Evolutionary conservation across 2,113 vertebrate genomes (phyloP).

Genomic region (Platycercus adscitus): DNA sequence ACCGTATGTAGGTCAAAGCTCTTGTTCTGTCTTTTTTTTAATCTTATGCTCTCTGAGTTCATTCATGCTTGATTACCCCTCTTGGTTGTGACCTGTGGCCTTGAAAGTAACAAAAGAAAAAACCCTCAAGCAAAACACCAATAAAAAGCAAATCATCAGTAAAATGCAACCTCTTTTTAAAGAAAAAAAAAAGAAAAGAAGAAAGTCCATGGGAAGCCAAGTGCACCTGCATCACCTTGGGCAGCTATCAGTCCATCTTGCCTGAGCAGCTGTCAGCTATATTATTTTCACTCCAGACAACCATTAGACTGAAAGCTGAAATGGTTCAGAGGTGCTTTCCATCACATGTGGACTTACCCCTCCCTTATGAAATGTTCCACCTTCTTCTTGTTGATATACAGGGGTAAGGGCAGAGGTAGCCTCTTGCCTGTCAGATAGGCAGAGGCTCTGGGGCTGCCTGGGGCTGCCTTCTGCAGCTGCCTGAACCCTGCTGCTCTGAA

Average conservation of each 20-base stretch:
- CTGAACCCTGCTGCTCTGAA: background rate
- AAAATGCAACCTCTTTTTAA: background rate
- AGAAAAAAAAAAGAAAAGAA: background rate
- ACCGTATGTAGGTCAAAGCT: background rate
- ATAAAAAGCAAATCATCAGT: background rate
- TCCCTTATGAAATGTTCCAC: background rate
- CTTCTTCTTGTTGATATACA: rapidly evolving
- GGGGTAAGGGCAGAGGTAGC: background rate
- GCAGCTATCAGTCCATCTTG: background rate
- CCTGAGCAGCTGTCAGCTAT: background rate
- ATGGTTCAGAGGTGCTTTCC: background rate
- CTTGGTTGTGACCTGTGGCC: background rate
- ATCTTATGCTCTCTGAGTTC: background rate
- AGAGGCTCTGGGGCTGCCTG: background rate
- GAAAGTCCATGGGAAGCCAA: background rate
- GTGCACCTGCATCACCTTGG: background rate
- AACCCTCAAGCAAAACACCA: background rate
- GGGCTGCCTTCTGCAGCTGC: background rate
- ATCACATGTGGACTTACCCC: background rate
- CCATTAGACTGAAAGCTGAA: background rate
- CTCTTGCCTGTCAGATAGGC: background rate
- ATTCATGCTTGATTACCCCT: background rate
- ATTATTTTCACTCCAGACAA: background rate
- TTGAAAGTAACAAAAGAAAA: background rate
- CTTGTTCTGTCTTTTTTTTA: background rate